Percentiles rank a stretch among this genome's conserved stretches.
phyloP scores from a whole-genome alignment of 1,140 invertebrate genomes.

The Heterodera schachtii region DNA sequence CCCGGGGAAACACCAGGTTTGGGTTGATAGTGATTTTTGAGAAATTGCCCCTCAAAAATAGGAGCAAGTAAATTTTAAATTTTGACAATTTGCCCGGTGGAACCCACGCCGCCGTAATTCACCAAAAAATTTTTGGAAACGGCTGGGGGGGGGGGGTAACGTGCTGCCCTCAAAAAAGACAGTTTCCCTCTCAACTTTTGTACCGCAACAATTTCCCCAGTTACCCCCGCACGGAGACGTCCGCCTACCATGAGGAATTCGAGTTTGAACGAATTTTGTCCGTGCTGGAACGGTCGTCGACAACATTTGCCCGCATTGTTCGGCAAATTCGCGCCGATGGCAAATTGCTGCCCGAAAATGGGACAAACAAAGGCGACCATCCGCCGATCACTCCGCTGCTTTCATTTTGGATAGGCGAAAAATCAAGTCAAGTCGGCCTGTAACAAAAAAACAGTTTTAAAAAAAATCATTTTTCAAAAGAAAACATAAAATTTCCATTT shows the following conservation, averaged over 20 bases:
- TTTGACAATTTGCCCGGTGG: too few species aligned
- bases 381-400: conserved; percentile 95
- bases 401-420: conserved; percentile 69
- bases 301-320: conserved; percentile 42
- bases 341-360: conserved; percentile 67
- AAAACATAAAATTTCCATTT: too few species aligned
- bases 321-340: conserved; percentile 43
- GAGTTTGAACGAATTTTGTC: conserved; percentile 72
- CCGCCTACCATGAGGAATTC: conserved; percentile 91
- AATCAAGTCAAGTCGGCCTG: background rate
- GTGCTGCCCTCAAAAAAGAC: too few species aligned
- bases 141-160: too few species aligned
- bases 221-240: conserved; percentile 94
- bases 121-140: too few species aligned
- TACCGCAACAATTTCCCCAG: conserved; percentile 67
- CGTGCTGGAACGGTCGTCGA: conserved; percentile 42
- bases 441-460: too few species aligned
- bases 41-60: too few species aligned
- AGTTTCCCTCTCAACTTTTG: background rate
- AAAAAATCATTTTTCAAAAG: too few species aligned
- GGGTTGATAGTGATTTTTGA: background rate
- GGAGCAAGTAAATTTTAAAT: too few species aligned
- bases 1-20: conserved; percentile 80
- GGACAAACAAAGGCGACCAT: conserved; percentile 94
- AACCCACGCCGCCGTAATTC: too few species aligned